Base-by-base conservation (phyloP, 1,140 invertebrate species). In the Pseudomyrmex gracilis region DNA sequence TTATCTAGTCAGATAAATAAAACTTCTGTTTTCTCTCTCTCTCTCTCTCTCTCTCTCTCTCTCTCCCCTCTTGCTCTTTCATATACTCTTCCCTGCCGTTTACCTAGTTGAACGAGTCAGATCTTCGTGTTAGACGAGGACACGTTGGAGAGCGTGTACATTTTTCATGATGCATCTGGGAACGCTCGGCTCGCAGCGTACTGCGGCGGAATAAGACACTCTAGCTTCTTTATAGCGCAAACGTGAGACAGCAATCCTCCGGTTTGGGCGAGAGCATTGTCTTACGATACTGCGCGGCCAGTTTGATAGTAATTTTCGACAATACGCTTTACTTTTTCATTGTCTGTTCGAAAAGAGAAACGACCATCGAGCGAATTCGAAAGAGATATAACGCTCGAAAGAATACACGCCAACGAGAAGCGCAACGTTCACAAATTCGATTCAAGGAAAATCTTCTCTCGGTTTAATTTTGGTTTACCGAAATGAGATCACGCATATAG, bases 1-100 rank as follows among this genome's bases (percentile, higher is more conserved):
- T 89, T 89, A 89, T 89, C 87, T 78, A 34, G 78, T 12, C 58
- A 76, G 45, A 84, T 58, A 70, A 70, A 89, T 83, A 85, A 73
- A 74, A 88, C 84, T 76, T 63, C 57, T 58, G 47, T 73, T 13
- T 34, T 17, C 55, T 51, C 70, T 57, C 17, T 13, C 57, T n/a
- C 12, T 17, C n/a, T 70, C 12, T 73, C 60, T 10, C 47, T 53
- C 13, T 12, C 17, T 63, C 24, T 34, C 34, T 34, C 34, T 34
- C 5, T 34, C 34, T 34, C 5, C 47, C 43, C 15, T 15, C 17
- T 64, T 34, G 34, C 5, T 34, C 34, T 34, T 34, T 34, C 34
- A 34, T 34, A 34, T 34, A 34, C 34, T 34, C 5, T 34, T 34
- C 5, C 34, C 34, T 0, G 34, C 5, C 49, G 45, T 60, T 73